A percentile compares a stretch with the other conserved stretches of the same genome.
These are phyloP conservation scores for Eolophus roseicapilla DNA, from an alignment of 2,113 vertebrate species.

Conservation along the genomic window DNA sequence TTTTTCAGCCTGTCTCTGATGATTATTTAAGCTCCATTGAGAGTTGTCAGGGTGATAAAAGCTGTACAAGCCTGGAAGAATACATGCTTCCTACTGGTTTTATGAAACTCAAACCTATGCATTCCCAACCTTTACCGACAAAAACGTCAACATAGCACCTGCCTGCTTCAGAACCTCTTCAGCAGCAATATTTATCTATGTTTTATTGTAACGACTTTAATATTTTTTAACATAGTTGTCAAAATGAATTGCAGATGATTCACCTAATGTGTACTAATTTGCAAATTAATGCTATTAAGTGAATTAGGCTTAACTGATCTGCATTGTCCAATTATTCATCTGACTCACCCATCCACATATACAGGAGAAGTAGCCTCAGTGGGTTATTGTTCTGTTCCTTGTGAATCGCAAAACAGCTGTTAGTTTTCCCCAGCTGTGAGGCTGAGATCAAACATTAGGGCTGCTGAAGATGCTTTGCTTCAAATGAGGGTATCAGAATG, in stretches of 20 bases:
- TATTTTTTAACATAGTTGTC: slow-evolving; percentile 34
- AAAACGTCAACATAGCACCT: background rate
- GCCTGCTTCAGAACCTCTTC: background rate
- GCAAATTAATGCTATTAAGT: slow-evolving; percentile 54
- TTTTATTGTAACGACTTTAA: background rate
- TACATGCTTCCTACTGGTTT: background rate
- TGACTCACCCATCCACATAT: background rate
- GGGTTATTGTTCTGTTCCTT: slow-evolving; percentile 9
- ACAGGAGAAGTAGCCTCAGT: background rate
- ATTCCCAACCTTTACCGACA: background rate
- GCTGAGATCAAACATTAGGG: background rate
- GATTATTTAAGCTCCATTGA: background rate
- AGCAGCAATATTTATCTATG: background rate
- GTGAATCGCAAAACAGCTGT: background rate
- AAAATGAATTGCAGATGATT: slow-evolving; percentile 40
- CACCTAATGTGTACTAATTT: slow-evolving; percentile 40
- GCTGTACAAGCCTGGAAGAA: background rate
- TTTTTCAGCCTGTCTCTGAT: background rate
- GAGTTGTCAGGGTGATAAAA: background rate
- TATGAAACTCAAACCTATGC: background rate
- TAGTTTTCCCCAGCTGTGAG: slow-evolving; percentile 20
- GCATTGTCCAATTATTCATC: slow-evolving; percentile 16
- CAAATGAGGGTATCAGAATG: background rate
- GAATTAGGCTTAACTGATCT: slow-evolving; percentile 41
- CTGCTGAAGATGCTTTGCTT: background rate